Base-by-base conservation (phyloP, 2,113 vertebrate species). In the Archilochus colubris region DNA sequence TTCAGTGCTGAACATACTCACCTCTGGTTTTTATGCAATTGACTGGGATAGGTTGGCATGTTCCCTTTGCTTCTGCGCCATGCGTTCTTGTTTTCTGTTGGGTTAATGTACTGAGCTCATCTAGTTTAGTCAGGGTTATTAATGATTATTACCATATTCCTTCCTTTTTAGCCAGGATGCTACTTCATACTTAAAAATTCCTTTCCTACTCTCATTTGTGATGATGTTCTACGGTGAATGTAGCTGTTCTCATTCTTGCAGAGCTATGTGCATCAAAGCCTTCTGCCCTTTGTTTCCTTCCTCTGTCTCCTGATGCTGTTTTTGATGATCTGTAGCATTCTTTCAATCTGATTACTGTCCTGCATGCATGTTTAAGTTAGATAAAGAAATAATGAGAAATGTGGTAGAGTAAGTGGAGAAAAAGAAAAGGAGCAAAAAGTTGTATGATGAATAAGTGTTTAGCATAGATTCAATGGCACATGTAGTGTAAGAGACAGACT, bases 361-460 rank as follows among this genome's bases (percentile, higher is more conserved):
- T 82, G 22, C 15, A 13, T 78, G 8, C 1, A 0, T 81, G 16
- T 73, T 82, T 88, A 77, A 38, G 40, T 54, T 31, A 62, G 50
- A 62, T 22, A 31, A 93, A 44, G 23, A 69, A 69, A 7, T 19
- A 1, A 3, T 38, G 10, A 36, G 43, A 44, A 58, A 43, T 0
- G 1, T 30, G 10, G 13, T 36, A 72, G 20, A 64, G 15, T 0
- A 0, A 43, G 10, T 7, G 1, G 30, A 36, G 18, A 73, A 79
- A 55, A 79, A 75, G 19, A 30, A 40, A 70, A 40, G 30, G 46
- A 48, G 18, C 46, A 48, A 68, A 17, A 53, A 36, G 5, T 6
- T 25, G 11, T 64, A 4, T 53, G 31, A 30, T 44, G 20, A 38
- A 38, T 63, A 43, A 40, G 6, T 38, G 11, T 77, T 90, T 38